Evolutionary conservation across 2,797 vertebrate genomes (phyloP).

Genomic region (Orientallactaga sibirica): DNA sequence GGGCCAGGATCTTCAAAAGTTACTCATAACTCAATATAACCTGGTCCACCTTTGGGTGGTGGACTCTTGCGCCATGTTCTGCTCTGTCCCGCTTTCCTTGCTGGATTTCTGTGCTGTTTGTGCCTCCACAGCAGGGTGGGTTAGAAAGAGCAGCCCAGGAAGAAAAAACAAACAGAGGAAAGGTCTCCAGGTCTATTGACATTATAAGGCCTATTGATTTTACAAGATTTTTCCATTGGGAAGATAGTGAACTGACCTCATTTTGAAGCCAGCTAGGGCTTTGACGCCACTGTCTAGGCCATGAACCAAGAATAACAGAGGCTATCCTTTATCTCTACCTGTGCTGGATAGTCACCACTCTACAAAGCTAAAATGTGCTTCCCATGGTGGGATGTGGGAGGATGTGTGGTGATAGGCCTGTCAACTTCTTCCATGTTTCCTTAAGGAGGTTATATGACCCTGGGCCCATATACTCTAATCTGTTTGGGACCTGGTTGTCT

Average conservation of each 20-base stretch:
- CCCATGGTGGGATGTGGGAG: not conserved
- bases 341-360: conserved; percentile 62
- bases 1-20: not conserved
- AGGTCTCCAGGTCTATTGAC: conserved; percentile 75
- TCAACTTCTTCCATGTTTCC: conserved; percentile 51
- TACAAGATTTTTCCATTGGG: conserved; percentile 79
- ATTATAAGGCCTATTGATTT: conserved; percentile 78
- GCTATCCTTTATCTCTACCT: conserved; percentile 76
- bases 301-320: conserved; percentile 73
- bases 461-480: not conserved
- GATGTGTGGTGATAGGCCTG: conserved; percentile 29
- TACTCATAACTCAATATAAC: not conserved
- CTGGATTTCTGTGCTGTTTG: conserved; percentile 60
- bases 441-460: not conserved
- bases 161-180: conserved; percentile 76
- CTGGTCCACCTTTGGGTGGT: not conserved
- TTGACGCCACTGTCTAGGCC: conserved; percentile 75
- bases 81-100: conserved; percentile 54
- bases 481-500: not conserved
- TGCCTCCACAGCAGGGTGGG: conserved; percentile 59
- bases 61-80: not conserved
- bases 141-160: conserved; percentile 62
- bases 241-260: conserved; percentile 72
- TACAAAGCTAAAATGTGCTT: conserved; percentile 50
- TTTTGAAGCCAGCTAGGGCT: conserved; percentile 61